A percentile compares a stretch with the other conserved stretches of the same genome.
Evolutionary conservation across 2,797 vertebrate genomes (phyloP).

Genomic region (Falco novaeseelandiae): DNA sequence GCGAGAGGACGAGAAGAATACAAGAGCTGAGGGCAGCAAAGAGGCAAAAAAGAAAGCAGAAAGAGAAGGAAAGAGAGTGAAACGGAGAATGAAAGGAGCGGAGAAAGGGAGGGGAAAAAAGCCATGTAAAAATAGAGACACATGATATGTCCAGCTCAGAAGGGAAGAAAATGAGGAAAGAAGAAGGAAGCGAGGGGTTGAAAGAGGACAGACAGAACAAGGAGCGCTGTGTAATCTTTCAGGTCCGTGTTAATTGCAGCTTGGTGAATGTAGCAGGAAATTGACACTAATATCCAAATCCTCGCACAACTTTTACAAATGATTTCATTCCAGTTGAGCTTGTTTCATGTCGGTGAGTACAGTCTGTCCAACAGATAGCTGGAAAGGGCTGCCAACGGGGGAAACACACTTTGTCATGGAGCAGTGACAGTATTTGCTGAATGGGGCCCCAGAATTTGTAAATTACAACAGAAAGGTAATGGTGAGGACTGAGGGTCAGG

Average conservation of each 20-base stretch:
- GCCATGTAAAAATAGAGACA: background rate
- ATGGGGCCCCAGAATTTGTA: background rate
- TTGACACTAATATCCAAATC: background rate
- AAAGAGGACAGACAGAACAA: background rate
- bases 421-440: background rate
- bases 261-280: background rate
- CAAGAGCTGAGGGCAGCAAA: background rate
- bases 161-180: slow-evolving; percentile 9
- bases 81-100: background rate
- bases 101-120: background rate
- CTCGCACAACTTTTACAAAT: background rate
- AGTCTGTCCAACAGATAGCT: background rate
- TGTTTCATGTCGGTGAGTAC: background rate
- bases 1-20: background rate
- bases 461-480: background rate
- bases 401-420: background rate
- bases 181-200: background rate
- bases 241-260: background rate
- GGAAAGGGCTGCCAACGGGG: background rate
- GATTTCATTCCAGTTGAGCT: background rate
- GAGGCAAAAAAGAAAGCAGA: background rate
- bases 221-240: background rate
- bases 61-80: background rate
- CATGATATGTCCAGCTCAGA: background rate
- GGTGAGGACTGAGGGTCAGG: background rate